These are phyloP conservation scores for Acrobasis consociella DNA, from an alignment of 2,888 invertebrate species.

Conservation along the genomic window DNA sequence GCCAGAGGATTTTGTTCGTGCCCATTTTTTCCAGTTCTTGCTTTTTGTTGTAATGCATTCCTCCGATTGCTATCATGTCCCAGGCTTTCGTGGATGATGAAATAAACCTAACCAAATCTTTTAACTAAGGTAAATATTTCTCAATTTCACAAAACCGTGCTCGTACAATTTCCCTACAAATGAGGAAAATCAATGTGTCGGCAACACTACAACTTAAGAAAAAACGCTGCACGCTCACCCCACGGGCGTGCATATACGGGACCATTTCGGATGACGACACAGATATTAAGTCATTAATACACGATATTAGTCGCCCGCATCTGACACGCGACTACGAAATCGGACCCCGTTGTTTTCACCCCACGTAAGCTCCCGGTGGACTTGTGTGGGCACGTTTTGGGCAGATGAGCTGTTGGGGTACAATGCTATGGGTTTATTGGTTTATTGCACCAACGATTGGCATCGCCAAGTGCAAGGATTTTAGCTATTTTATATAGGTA, in stretches of 20 bases:
- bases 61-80: too few relatives aligned
- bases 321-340: conserved; percentile 37
- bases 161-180: not conserved
- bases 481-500: too few relatives aligned
- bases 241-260: conserved; percentile 21
- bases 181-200: not conserved
- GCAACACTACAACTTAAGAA: conserved; percentile 5
- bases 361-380: conserved; percentile 12
- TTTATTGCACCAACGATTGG: conserved; percentile 1
- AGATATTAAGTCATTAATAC: conserved; percentile 70
- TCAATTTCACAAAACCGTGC: too few relatives aligned
- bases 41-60: too few relatives aligned
- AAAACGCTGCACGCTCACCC: conserved; percentile 9
- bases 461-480: not conserved
- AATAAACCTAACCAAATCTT: too few relatives aligned
- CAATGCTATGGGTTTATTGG: not conserved
- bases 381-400: conserved; percentile 13
- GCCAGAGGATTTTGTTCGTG: too few relatives aligned
- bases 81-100: too few relatives aligned
- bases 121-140: too few relatives aligned
- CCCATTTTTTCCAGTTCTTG: too few relatives aligned
- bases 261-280: conserved; percentile 46
- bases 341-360: conserved; percentile 29
- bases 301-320: conserved; percentile 45
- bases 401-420: not conserved